Evolutionary conservation across 23 tunicate genomes (phyloP), one percentile per base, ranked within the genome.

Genomic region (Trididemnum nubilum): DNA sequence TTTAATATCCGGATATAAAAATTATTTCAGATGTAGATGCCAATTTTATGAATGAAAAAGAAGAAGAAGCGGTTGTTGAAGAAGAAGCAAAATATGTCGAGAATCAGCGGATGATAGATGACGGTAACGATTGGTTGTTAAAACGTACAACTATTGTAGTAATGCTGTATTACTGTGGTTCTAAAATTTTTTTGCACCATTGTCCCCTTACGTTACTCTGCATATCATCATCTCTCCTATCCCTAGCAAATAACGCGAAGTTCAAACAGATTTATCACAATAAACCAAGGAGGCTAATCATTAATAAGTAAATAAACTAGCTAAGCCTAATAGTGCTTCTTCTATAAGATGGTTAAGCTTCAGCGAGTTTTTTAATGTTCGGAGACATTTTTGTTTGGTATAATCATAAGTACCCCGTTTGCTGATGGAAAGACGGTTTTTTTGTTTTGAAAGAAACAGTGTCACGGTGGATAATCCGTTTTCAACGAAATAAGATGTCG

Each of bases 381-480:
- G 79, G 85, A 81, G 59, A 81, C 80, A 81, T 31, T 71, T 81
- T 81, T 54, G 57, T 67, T 29, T n/a, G 40, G 38, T 78, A 78
- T 0, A 81, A 36, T 35, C 80, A 80, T 25, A 60, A 66, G 35
- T 81, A 34, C 82, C 75, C 79, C 85, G 59, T 66, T 81, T 66
- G 59, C 76, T 65, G 76, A 81, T 81, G 59, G 85, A 70, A 65
- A 81, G 76, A 65, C 80, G 85, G 33, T 81, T 81, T 81, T 54
- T 81, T 81, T 70, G 85, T 39, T 81, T 81, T 81, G 85, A 81
- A 21, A 71, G 76, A 80, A 81, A 65, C 28, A 70, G 57, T 35
- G 59, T 81, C 85, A 81, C 85, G 58, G 33, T 80, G 23, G 85
- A 66, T 36, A 81, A 81, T 34, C 57, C 61, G 1, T 81, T 81